A percentile compares a stretch with the other conserved stretches of the same genome.
These are phyloP conservation scores for Dendronephthya gigantea DNA, from an alignment of 64 coral and sea anemone genomes.

Conservation along the genomic window DNA sequence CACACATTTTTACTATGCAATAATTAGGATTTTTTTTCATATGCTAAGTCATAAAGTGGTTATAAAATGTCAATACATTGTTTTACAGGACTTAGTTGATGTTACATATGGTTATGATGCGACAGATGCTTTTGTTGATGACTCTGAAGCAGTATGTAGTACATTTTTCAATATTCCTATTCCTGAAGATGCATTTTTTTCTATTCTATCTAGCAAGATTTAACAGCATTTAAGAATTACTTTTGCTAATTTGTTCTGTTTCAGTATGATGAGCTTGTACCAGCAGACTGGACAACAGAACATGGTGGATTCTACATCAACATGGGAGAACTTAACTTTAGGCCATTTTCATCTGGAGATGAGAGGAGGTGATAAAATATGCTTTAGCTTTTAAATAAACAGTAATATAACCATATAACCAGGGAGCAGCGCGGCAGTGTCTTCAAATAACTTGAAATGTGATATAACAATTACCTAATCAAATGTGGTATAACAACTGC, in stretches of 20 bases:
- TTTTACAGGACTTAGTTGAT: slow-evolving; percentile 85
- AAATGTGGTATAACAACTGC: no score
- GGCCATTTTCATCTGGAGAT: slow-evolving; percentile 56
- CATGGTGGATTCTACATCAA: slow-evolving; percentile 99
- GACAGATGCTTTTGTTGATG: slow-evolving; percentile 92
- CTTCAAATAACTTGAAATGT: no score
- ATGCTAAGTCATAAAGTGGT: neutral
- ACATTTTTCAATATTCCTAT: neutral
- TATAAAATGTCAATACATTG: neutral
- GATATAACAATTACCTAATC: no score
- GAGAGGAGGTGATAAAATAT: slow-evolving; percentile 18
- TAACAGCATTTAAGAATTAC: no score
- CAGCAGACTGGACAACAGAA: slow-evolving; percentile 96
- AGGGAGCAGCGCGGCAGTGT: no score
- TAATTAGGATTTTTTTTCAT: neutral
- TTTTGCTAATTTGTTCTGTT: neutral
- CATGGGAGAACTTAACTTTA: slow-evolving; percentile 70
- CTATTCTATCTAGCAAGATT: neutral
- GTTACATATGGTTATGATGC: slow-evolving; percentile 98
- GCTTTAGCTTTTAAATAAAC: neutral
- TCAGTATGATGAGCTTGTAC: slow-evolving; percentile 93
- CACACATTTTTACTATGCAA: no score
- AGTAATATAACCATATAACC: no score
- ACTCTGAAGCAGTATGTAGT: slow-evolving; percentile 90
- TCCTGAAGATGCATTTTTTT: no score